Base-by-base conservation (phyloP, 2,797 vertebrate genomes). In the Champsocephalus gunnari region DNA sequence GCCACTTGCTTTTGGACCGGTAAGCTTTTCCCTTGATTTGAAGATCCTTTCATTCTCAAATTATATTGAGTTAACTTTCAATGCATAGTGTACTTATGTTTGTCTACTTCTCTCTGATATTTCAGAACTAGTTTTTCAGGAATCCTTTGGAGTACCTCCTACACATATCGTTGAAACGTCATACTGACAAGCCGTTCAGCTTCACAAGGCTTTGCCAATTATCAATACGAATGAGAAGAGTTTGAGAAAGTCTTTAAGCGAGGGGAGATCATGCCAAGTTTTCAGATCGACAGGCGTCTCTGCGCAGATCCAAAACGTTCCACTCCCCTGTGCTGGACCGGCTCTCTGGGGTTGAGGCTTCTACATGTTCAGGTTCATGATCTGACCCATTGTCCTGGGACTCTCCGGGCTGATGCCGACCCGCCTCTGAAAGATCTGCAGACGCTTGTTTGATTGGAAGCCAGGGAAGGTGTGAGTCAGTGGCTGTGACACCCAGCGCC, bases 201-300 rank as follows among this genome's bases (percentile, higher is more conserved):
- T 38, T 38, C 6, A 9, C 34, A 28, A 28, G 4, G 28, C 28
- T 5, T 28, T 1, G 28, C 28, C 28, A 28, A 68, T 81, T 66
- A 80, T 81, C 61, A 70, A 69, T 70, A 71, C 74, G 16, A 21
- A 77, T 3, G 21, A 80, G 28, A 69, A 53, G 60, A 66, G 63
- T 77, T 87, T 74, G 49, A 79, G 79, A 51, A 64, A 50, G 62
- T 70, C 67, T 71, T 80, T 72, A 9, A 34, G 19, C 11, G 32
- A 71, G 11, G 54, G 79, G 49, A 73, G 60, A 73, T 90, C 89
- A 94, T 62, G 89, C 91, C 67, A 92, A 54, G 82, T 89, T 92
- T 77, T 90, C 83, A 32, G 69, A 54, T 7, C 73, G 89, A 83
- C 80, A 77, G 19, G 73, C 63, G 79, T 92, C 89, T 49, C 60